Conservation (phyloP, 2,797 vertebrate species). For the Xiphorhynchus erythropygius region DNA sequence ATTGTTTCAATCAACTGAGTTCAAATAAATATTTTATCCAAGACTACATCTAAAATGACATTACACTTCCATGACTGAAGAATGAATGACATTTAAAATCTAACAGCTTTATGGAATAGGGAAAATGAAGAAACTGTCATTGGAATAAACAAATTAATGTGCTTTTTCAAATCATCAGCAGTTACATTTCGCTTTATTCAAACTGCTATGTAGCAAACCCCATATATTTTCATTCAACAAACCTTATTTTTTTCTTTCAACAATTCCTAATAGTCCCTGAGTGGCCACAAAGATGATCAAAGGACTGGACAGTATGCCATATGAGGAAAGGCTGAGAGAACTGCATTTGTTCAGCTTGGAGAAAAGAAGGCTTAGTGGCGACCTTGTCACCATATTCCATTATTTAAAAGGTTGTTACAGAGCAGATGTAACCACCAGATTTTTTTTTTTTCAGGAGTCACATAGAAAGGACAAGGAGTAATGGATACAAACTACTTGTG, state of each 20-base stretch:
- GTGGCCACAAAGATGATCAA: not conserved
- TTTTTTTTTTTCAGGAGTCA: not conserved
- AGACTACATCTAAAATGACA: slow-evolving; percentile 2
- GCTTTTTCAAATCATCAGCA: not conserved
- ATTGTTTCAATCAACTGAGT: not conserved
- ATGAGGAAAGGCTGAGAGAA: not conserved
- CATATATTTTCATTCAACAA: not conserved
- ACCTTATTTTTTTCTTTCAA: not conserved
- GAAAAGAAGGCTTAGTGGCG: not conserved
- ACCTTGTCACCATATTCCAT: not conserved
- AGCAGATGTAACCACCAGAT: not conserved
- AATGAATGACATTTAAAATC: not conserved
- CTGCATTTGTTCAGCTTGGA: not conserved
- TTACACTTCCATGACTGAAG: not conserved
- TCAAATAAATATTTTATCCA: slow-evolving; percentile 23
- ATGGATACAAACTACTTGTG: not conserved
- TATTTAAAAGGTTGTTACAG: not conserved
- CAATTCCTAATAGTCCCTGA: not conserved
- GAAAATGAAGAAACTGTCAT: not conserved
- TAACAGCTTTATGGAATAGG: not conserved
- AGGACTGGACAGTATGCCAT: not conserved
- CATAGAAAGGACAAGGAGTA: not conserved
- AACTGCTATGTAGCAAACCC: not conserved
- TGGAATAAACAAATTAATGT: not conserved
- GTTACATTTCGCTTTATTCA: not conserved